phyloP scores from a whole-genome alignment of 2,888 invertebrate genomes.

The Andrena flavipes region DNA sequence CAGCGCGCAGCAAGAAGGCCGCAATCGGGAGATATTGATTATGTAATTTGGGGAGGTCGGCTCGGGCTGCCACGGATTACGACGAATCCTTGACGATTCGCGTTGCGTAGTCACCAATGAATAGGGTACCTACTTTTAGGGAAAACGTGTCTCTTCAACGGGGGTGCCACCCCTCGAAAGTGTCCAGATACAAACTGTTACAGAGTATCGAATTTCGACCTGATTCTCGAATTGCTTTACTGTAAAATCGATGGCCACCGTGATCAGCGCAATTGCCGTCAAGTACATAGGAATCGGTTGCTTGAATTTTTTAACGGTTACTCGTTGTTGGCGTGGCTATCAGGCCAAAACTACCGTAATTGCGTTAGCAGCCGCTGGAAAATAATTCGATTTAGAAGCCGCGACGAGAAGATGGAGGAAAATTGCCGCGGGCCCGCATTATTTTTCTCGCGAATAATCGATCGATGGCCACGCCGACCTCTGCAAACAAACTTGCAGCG shows the following conservation, averaged over 20 bases:
- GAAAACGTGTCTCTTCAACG: not conserved
- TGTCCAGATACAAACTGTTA: not conserved
- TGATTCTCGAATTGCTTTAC: too few relatives aligned
- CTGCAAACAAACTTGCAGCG: slow-evolving; percentile 26
- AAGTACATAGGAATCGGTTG: too few relatives aligned
- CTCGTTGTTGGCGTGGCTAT: not conserved
- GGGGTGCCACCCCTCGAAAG: not conserved
- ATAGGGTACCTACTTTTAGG: slow-evolving; percentile 1
- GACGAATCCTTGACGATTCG: not conserved
- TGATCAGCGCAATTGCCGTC: too few relatives aligned
- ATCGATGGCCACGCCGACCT: slow-evolving; percentile 4
- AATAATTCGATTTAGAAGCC: not conserved
- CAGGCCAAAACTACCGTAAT: not conserved
- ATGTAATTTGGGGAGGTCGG: slow-evolving; percentile 11
- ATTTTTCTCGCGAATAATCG: slow-evolving; percentile 38
- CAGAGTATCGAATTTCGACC: too few relatives aligned
- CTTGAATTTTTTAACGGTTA: not conserved
- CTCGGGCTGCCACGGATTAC: slow-evolving; percentile 7
- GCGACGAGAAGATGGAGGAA: not conserved
- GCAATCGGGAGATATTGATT: slow-evolving; percentile 40
- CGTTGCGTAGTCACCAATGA: slow-evolving; percentile 12
- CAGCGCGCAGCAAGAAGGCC: not conserved
- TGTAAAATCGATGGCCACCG: too few relatives aligned
- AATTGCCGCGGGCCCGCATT: not conserved
- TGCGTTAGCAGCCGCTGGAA: not conserved